Evolutionary conservation across 2,888 invertebrate genomes (phyloP), one percentile per base, ranked within the genome.

Genomic region (Adelognathus sp.): DNA sequence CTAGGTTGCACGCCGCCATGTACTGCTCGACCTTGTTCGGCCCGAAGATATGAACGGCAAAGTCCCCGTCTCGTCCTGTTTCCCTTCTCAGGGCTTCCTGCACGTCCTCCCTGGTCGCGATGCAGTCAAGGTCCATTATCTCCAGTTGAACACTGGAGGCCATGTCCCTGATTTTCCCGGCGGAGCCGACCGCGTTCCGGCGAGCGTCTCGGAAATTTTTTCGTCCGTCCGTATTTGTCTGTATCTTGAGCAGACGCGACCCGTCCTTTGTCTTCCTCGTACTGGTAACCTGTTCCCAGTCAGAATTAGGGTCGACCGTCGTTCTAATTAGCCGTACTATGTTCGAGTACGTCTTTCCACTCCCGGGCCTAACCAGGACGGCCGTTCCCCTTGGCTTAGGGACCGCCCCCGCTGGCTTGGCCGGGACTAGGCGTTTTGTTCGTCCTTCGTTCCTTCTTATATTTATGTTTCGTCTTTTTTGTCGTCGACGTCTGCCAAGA

Each of bases 201-300:
- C 73, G 50, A 1, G 5, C 33, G 18, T 50, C 46, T 27, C 64
- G 61, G 46, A 60, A 67, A 21, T 24, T 41, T 56, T 70, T 58
- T 1, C 52, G 66, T 52, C 27, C 52, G 70, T 63, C 70, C 56
- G 70, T 50, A 33, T 67, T 33, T 16, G 67, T 39, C n/a, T 54
- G 70, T 16, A 76, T 44, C 69, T 76, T 75, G 11, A 80, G 3
- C 1, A 80, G 73, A 54, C 75, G 66, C 73, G 56, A 54, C n/a
- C 80, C 76, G 64, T 80, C 31, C n/a, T 73, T 79, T 1, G 76
- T 79, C 7, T 76, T 72, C n/a, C n/a, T n/a, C n/a, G n/a, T n/a
- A n/a, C n/a, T n/a, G n/a, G 61, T 74, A 56, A 79, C 72, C 21
- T 79, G 74, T 24, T 73, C 73, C 54, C 76, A n/a, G 27, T 46